Evolutionary conservation across 2,113 vertebrate genomes (phyloP).

Genomic region (Damaliscus lunatus): DNA sequence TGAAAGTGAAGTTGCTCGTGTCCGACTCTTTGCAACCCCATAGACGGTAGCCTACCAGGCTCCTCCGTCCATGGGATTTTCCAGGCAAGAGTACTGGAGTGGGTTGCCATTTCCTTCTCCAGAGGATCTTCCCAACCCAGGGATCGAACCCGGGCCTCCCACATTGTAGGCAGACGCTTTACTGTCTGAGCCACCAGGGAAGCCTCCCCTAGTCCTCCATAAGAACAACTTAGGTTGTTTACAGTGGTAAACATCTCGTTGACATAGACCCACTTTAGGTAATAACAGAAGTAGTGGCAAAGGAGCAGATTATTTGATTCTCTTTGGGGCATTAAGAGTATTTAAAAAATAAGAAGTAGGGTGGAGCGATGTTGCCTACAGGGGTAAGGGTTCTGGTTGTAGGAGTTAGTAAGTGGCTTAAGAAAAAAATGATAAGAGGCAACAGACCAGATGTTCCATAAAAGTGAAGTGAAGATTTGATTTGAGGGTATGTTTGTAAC

Average conservation of each 20-base stretch:
- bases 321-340: rapidly evolving
- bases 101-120: too few species aligned
- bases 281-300: neutral
- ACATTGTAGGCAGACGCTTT: too few species aligned
- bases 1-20: too few species aligned
- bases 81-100: too few species aligned
- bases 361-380: neutral
- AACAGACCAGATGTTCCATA: neutral
- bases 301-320: neutral
- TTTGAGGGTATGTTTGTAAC: neutral
- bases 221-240: neutral
- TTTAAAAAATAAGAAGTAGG: neutral
- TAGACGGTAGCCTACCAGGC: too few species aligned
- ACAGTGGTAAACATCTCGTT: neutral
- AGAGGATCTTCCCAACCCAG: too few species aligned
- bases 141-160: too few species aligned
- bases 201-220: neutral
- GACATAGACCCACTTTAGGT: neutral
- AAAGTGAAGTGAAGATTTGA: neutral
- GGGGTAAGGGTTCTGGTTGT: neutral
- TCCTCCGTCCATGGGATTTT: too few species aligned
- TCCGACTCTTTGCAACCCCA: too few species aligned
- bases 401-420: neutral
- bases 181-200: too few species aligned
- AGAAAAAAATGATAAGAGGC: neutral